Evolutionary conservation across 2,888 invertebrate genomes (phyloP).

Genomic region (Caenorhabditis zanzibari): DNA sequence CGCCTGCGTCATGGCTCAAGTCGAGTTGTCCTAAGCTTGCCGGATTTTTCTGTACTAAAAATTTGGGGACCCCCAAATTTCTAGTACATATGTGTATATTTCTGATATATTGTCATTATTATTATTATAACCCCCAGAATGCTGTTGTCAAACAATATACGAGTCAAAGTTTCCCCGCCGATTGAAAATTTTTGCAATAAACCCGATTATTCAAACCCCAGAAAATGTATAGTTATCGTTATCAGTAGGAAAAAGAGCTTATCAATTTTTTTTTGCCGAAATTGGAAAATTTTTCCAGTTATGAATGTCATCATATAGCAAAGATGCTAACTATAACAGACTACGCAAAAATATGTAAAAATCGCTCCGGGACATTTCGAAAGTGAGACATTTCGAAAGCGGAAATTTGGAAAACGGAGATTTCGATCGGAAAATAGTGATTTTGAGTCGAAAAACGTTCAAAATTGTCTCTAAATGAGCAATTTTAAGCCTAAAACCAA

Average conservation of each 20-base stretch:
- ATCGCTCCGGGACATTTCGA: too few relatives aligned
- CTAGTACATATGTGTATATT: slow-evolving; percentile 5
- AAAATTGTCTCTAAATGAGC: too few relatives aligned
- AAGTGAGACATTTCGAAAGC: too few relatives aligned
- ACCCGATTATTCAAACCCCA: neutral
- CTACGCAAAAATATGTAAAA: slow-evolving; percentile 15
- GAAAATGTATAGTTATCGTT: neutral
- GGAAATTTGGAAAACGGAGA: too few relatives aligned
- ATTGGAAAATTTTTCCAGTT: too few relatives aligned
- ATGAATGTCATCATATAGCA: neutral
- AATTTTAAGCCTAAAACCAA: too few relatives aligned
- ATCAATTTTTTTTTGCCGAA: neutral
- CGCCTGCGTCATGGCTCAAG: slow-evolving; percentile 80
- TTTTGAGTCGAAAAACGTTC: too few relatives aligned
- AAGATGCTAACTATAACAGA: slow-evolving; percentile 46
- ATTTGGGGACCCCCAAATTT: neutral
- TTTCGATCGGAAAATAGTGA: too few relatives aligned
- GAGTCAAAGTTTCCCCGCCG: neutral
- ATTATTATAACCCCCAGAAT: neutral
- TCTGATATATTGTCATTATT: slow-evolving; percentile 1
- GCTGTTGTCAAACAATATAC: neutral
- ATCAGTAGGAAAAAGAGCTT: neutral
- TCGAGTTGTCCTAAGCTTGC: slow-evolving; percentile 74
- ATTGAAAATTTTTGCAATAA: too few relatives aligned
- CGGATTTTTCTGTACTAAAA: neutral